phyloP scores from a whole-genome alignment of 1,140 invertebrate genomes.

The Hylaeus anthracinus region DNA sequence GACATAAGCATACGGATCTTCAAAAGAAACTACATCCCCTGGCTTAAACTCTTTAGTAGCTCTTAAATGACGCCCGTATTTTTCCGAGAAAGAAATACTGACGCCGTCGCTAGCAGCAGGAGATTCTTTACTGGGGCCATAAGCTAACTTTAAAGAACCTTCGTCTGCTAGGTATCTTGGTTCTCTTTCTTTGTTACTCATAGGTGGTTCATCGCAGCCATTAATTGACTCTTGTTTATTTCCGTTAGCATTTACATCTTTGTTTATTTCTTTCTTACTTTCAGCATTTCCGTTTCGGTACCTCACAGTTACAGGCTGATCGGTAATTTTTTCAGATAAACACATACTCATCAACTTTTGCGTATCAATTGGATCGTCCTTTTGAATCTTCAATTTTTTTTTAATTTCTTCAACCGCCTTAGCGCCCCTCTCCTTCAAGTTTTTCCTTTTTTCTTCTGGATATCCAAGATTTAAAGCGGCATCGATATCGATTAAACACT shows the following conservation, averaged over 20 bases:
- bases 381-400: slow-evolving; percentile 51
- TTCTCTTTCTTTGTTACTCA: slow-evolving; percentile 1
- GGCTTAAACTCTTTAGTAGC: slow-evolving; percentile 85
- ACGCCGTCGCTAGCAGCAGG: slow-evolving; percentile 83
- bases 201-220: background rate
- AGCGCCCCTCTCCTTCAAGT: slow-evolving; percentile 72
- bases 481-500: slow-evolving; percentile 79
- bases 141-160: slow-evolving; percentile 63
- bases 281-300: slow-evolving; percentile 1
- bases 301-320: background rate
- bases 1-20: slow-evolving; percentile 89
- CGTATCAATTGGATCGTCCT: slow-evolving; percentile 13
- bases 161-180: slow-evolving; percentile 71
- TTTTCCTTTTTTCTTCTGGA: slow-evolving; percentile 75
- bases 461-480: slow-evolving; percentile 75
- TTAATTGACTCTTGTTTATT: slow-evolving; percentile 27
- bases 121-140: slow-evolving; percentile 80
- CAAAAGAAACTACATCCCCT: slow-evolving; percentile 90
- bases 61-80: slow-evolving; percentile 86
- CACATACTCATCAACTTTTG: slow-evolving; percentile 8
- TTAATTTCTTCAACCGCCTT: slow-evolving; percentile 72
- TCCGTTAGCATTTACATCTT: slow-evolving; percentile 12
- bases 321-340: slow-evolving; percentile 3
- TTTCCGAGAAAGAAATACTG: slow-evolving; percentile 82
- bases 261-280: slow-evolving; percentile 5